These are phyloP conservation scores for Sinocyclocheilus anophthalmus DNA, from an alignment of 2,113 vertebrate species.

Conservation along the genomic window DNA sequence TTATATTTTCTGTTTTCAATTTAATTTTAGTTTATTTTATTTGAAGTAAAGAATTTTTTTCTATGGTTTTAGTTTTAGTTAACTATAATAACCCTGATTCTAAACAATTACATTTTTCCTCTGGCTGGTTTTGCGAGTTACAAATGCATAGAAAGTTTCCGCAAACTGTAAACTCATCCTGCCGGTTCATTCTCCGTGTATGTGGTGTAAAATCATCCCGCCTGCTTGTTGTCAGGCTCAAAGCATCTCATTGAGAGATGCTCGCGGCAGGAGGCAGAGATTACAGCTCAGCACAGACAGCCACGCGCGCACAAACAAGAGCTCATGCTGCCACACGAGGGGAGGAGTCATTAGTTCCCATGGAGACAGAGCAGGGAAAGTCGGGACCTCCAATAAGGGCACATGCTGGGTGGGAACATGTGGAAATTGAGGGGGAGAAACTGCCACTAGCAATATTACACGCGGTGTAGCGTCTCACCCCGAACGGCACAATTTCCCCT, in stretches of 20 bases:
- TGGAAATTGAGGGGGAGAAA: not conserved
- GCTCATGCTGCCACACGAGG: conserved; percentile 3
- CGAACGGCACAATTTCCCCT: too few relatives aligned
- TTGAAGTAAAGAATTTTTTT: too few relatives aligned
- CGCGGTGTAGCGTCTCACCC: not conserved
- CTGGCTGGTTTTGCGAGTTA: not conserved
- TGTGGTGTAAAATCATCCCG: not conserved
- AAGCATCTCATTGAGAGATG: not conserved
- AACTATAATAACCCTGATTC: too few relatives aligned
- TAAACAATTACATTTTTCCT: not conserved
- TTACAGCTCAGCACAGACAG: not conserved
- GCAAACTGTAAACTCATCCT: not conserved
- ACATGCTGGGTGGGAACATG: conserved; percentile 20
- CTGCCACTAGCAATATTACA: conserved; percentile 34
- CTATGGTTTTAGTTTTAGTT: too few relatives aligned
- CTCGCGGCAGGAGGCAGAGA: conserved; percentile 23
- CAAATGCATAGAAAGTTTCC: not conserved
- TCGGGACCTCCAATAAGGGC: conserved; percentile 28
- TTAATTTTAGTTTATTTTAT: too few relatives aligned
- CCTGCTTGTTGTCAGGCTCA: conserved; percentile 1
- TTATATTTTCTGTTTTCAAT: too few relatives aligned
- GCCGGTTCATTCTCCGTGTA: not conserved
- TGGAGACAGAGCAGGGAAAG: conserved; percentile 37
- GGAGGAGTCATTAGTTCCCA: conserved; percentile 26
- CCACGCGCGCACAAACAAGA: too few relatives aligned